Base-by-base conservation (phyloP, 1,140 invertebrate species). In the Euschistus heros region DNA sequence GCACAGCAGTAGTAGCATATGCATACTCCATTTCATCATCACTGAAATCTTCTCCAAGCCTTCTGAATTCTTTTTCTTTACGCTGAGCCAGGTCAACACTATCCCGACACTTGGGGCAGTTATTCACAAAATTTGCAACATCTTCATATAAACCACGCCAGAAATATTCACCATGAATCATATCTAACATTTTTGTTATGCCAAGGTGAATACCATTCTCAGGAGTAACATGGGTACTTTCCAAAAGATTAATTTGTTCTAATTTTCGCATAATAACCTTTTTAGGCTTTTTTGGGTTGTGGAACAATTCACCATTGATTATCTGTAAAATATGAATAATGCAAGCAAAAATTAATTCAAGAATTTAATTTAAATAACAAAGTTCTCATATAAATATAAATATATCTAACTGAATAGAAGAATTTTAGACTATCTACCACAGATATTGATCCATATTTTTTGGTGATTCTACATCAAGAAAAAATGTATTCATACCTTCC, bases 61-160 rank as follows among this genome's bases (percentile, higher is more conserved):
- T 14, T 22, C 18, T 22, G 14, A 47, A 26, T 13, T 44, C 27
- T 57, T 54, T 50, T 27, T 24, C 26, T 33, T 44, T 64, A n/a
- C 1, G 55, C 30, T 27, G 55, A 24, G 55, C 24, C n/a, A 55
- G 18, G 17, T 66, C 66, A 15, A 67, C 33, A 37, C 67, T 68
- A 30, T 74, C 73, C 3, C 67, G 68, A 65, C 74, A 74, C 27
- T 70, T 68, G 14, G 61, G 64, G 63, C 74, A 75, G 18, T 67
- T 65, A 47, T 71, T 68, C 37, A 73, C 71, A 68, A 69, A 73
- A 30, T 70, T 71, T 2, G 70, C 69, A 7, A 75, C 68, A 68
- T 73, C 72, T 13, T 69, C 69, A 68, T 75, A 75, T 65, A 73
- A 67, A 3, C 70, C 69, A n/a, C 72, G 68, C 74, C 74, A 75